Percentiles rank a stretch among this genome's conserved stretches.
phyloP scores from a whole-genome alignment of 2,113 vertebrate genomes.

The Formicarius rufipectus region DNA sequence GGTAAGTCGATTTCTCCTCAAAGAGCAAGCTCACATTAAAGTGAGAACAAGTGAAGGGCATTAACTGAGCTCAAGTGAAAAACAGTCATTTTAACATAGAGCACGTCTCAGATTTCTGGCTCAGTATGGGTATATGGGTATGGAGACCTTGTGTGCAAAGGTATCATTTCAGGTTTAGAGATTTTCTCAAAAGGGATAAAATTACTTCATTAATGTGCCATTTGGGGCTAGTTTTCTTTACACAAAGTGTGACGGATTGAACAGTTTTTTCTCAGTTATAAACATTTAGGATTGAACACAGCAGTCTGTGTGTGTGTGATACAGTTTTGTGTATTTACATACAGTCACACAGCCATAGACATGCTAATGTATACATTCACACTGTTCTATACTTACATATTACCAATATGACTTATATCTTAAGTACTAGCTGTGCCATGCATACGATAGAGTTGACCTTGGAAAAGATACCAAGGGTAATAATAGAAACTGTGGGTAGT shows the following conservation, averaged over 20 bases:
- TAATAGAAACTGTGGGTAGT: neutral
- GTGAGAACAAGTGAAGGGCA: neutral
- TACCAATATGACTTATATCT: neutral
- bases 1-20: neutral
- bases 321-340: neutral
- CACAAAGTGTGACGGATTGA: neutral
- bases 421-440: neutral
- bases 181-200: neutral
- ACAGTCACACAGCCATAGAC: neutral
- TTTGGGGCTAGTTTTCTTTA: constrained; percentile 2
- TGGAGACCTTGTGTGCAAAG: neutral
- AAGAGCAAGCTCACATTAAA: neutral
- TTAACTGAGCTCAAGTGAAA: neutral
- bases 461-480: neutral
- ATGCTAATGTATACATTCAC: neutral
- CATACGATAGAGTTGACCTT: neutral
- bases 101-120: neutral
- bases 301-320: neutral
- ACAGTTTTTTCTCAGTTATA: neutral
- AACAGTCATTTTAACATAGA: neutral
- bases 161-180: neutral
- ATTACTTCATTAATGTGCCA: neutral
- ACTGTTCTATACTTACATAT: neutral
- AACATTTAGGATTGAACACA: neutral
- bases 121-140: neutral